Evolutionary conservation across 1,140 invertebrate species (phyloP), one percentile per base, ranked within the genome.

Genomic region (Homalodisca vitripennis): DNA sequence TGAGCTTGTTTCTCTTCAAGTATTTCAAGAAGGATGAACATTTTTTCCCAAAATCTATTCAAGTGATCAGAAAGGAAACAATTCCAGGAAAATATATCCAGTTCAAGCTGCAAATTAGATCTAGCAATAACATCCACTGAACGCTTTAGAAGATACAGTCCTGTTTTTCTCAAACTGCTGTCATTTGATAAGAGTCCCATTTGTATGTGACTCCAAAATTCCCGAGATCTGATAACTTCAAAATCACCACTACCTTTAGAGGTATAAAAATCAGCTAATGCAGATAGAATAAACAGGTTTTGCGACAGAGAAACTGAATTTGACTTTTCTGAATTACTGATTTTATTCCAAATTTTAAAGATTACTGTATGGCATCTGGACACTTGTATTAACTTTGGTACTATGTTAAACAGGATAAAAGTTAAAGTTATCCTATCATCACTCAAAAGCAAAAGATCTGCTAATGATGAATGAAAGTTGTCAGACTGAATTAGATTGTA

Each of bases 1-100:
- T 87, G 86, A n/a, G 80, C 81, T 75, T 86, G 86, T 72, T 86
- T 85, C 73, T 87, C 86, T 74, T 88, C 85, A 17, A 87, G 76
- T 26, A 79, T 80, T 75, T 87, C 85, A 31, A 86, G 71, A 22
- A 86, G 74, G 57, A 83, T 71, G 60, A 84, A 80, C 62, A 79
- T 81, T 57, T 79, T 77, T 22, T 78, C 75, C 74, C 76, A 81
- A 3, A 77, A 64, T 22, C 70, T 46, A n/a, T 75, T 64, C 12
- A 74, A 69, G 1, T 65, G 32, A 46, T 57, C 34, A 48, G 63
- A 27, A 14, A 24, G 17, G 51, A 13, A 2, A 1, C 20, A 20
- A 34, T 70, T 22, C 66, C 70, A 72, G 57, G 57, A 73, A 72
- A 74, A 74, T 6, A 75, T 17, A 6, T 71, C 31, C 68, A 51